Evolutionary conservation across 2,113 vertebrate genomes (phyloP), one percentile per base, ranked within the genome.

Genomic region (Leiothrix lutea): DNA sequence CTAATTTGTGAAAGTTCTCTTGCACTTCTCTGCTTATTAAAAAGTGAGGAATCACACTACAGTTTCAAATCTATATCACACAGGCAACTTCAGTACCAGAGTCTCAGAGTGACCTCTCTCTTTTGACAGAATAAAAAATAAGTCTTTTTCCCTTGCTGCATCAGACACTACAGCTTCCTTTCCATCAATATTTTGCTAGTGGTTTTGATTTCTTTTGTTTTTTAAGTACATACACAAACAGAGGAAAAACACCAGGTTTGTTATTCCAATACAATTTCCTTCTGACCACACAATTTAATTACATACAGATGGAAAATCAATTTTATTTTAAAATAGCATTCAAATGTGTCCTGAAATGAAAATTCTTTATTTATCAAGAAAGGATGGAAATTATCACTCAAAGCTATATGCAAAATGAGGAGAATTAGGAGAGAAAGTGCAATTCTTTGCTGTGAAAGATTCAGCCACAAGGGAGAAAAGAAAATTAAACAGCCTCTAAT

Each of bases 321-420:
- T 72, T 87, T 96, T 80, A 80, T 90, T 88, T 51, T 71, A 82
- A 96, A 97, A 77, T 15, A 62, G 40, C 22, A 94, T 42, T 77
- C 35, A 71, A 93, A 86, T 40, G 17, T 73, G 51, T 62, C 80
- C 84, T 60, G 36, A 85, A 91, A 80, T 67, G 69, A 73, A 90
- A 90, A 87, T 54, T 48, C 71, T 47, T 9, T 70, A 65, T 94
- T 96, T 97, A 73, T 42, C 25, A 50, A 33, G 60, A 72, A 73
- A 92, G 9, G 57, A 86, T 42, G 14, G 62, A 96, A 97, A 97
- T 94, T 91, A 92, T 86, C 70, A 97, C 91, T 95, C 88, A 90
- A 90, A 96, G 29, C 14, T 42, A 45, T 29, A 83, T 28, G 21
- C 31, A 38, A 86, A 74, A 94, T 73, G 74, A 60, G 71, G 66